Base-by-base conservation (phyloP, 2,113 vertebrate genomes). In the Gadus chalcogrammus region DNA sequence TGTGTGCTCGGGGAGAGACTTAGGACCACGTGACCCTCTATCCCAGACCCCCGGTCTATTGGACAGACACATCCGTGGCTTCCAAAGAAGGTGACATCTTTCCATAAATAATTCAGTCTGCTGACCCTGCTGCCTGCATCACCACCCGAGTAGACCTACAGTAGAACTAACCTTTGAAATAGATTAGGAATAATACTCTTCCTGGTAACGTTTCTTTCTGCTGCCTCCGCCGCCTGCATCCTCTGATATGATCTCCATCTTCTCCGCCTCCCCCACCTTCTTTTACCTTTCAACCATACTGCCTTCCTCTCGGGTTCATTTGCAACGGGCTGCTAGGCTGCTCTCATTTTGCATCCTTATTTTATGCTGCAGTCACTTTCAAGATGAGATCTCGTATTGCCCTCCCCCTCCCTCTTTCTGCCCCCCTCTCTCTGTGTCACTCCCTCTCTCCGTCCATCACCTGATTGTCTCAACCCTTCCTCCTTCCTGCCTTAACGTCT, bases 101-200 rank as follows among this genome's bases (percentile, higher is more conserved):
- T 77, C 77, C 82, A 87, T 91, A 88, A 90, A 91, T 90, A 90
- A 85, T 89, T 88, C 80, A 90, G 42, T 48, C 42, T 78, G 85
- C 79, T 35, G 75, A 72, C 80, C 27, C 7, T 9, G 42, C 42
- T 1, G 42, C 42, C 42, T 48, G 31, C 31, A 35, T 35, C 31
- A 35, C 31, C 4, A 5, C 3, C 31, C 31, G 4, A 7, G 31
- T 7, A 35, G 31, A 35, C 31, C 31, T 35, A 5, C 4, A 35
- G 6, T 35, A 7, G 31, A 35, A 35, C 31, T 35, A 35, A 35
- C 31, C 31, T 35, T 35, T 35, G 31, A 35, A 35, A 35, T 35
- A 35, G 31, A 35, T 35, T 35, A 35, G 31, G 6, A 35, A 35
- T 31, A 35, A 35, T 7, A 35, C 31, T 4, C 6, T 7, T 35